Conservation (phyloP, 2,113 vertebrate species). For the Sylvicapra grimmia region DNA sequence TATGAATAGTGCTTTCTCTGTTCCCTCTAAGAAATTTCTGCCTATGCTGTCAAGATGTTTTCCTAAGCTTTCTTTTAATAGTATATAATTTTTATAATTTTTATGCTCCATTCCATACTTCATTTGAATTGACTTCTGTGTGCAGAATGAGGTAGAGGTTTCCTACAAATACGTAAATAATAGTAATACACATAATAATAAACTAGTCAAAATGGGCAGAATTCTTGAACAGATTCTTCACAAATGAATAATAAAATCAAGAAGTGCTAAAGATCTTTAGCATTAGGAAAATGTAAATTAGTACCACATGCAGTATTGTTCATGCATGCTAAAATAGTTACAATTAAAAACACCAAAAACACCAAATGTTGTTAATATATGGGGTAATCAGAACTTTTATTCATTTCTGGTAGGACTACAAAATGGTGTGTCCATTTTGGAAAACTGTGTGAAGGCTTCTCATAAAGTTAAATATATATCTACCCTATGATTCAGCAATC, state of each 20-base stretch:
- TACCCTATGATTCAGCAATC: neutral
- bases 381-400: neutral
- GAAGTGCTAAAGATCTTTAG: neutral
- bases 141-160: neutral
- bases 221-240: neutral
- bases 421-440: neutral
- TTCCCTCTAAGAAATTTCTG: neutral
- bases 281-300: neutral
- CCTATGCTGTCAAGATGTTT: neutral
- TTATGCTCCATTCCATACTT: neutral
- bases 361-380: neutral
- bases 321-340: neutral
- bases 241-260: neutral
- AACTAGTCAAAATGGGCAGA: neutral
- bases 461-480: neutral
- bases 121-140: neutral
- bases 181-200: neutral
- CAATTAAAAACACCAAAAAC: neutral
- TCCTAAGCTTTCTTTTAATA: neutral
- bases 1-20: neutral
- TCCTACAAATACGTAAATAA: neutral
- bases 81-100: neutral
- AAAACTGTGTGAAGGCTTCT: neutral
- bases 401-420: neutral
- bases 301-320: neutral